Percentiles rank a stretch among this genome's conserved stretches.
Evolutionary conservation across 1,140 invertebrate genomes (phyloP).

Genomic region (Antheraea pernyi): DNA sequence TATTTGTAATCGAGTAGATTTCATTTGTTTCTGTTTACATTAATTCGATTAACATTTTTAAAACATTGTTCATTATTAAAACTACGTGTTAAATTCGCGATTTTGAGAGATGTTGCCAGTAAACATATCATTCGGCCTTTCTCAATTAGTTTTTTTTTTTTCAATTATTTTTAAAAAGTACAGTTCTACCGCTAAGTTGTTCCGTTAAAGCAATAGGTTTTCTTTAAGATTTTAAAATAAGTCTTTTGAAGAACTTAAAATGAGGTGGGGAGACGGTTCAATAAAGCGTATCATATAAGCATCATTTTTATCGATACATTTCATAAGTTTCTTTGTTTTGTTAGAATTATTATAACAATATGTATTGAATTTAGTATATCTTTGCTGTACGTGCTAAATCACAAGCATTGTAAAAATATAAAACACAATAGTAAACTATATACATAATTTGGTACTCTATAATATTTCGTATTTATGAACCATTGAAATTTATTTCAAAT

Average conservation of each 20-base stretch:
- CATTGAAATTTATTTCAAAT: no score
- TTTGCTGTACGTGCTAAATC: no score
- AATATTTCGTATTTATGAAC: no score
- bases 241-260: slow-evolving; percentile 18
- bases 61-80: slow-evolving; percentile 47
- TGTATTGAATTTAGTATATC: no score
- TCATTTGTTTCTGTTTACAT: slow-evolving; percentile 1
- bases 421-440: no score
- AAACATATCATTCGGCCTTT: slow-evolving; percentile 77
- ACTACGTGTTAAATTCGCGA: slow-evolving; percentile 46
- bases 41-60: slow-evolving; percentile 8
- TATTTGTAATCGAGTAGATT: not conserved
- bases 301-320: not conserved
- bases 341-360: not conserved
- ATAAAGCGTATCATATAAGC: no score
- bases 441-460: no score
- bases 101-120: slow-evolving; percentile 71
- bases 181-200: slow-evolving; percentile 43
- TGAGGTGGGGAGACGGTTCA: slow-evolving; percentile 16
- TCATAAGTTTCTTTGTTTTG: not conserved
- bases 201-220: slow-evolving; percentile 26
- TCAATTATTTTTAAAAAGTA: not conserved
- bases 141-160: slow-evolving; percentile 41
- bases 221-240: slow-evolving; percentile 15
- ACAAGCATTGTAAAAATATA: no score